Base-by-base conservation (phyloP, 2,797 vertebrate species). In the Anabas testudineus region DNA sequence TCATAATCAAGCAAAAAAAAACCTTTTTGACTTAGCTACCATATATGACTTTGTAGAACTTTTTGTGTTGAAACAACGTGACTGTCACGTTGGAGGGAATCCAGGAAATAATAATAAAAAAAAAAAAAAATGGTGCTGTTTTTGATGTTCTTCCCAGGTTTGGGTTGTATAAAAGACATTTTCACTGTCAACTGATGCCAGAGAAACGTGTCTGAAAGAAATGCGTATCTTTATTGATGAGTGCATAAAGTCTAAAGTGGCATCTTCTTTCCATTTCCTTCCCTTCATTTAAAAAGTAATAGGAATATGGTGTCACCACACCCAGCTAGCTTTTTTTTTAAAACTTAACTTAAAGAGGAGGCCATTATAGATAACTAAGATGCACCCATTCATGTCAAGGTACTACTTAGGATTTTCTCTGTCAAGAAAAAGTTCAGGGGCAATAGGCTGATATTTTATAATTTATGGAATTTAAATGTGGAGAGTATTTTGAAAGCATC, bases 121-220 rank as follows among this genome's bases (percentile, higher is more conserved):
- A 57, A 57, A 78, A 71, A 87, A 86, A 80, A 74, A 88, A 87
- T 79, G 90, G 91, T 92, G 90, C 92, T 92, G 90, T 90, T 91
- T 90, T 88, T 90, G 83, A 89, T 88, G 86, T 86, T 89, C 83
- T 91, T 88, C 88, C 87, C 89, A 78, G 67, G 73, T 75, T 81
- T 83, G n/a, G 74, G 81, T 82, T 75, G 75, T 81, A 46, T 63
- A 55, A 75, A 83, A 82, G 22, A 59, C 21, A 2, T 82, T 81
- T 78, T 76, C 63, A 84, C 68, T 83, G 86, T 80, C 24, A 43
- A 70, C 24, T 47, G 66, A 85, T 64, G 71, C 74, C 78, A 51
- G 82, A 86, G 80, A 88, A 81, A 71, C 76, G 47, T 53, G 72
- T 83, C 69, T 78, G 65, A 47, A 59, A 79, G 61, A 71, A 37